Evolutionary conservation across 2,888 invertebrate genomes (phyloP).

Genomic region (Megamerina dolium): DNA sequence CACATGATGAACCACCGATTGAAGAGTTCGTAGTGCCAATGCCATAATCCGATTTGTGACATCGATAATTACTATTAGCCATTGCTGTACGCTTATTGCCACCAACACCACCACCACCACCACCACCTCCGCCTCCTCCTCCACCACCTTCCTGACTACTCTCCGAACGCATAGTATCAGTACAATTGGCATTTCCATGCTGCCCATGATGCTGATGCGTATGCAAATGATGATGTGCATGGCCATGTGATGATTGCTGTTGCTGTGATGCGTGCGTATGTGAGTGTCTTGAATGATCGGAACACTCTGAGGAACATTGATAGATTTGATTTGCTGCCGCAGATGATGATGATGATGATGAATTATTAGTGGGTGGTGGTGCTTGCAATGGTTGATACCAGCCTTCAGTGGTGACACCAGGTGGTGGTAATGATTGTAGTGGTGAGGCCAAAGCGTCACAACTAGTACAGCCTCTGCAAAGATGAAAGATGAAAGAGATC

Average conservation of each 20-base stretch:
- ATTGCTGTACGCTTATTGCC: too few relatives aligned
- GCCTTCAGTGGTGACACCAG: conserved; percentile 38
- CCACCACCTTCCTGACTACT: conserved; percentile 40
- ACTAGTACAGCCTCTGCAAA: conserved; percentile 43
- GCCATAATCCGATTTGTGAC: conserved; percentile 17
- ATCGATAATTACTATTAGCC: conserved; percentile 21
- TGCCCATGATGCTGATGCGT: conserved; percentile 23
- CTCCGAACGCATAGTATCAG: conserved; percentile 38
- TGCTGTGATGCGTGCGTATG: conserved; percentile 33
- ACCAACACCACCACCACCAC: too few relatives aligned
- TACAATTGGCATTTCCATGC: conserved; percentile 21
- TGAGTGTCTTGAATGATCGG: conserved; percentile 47
- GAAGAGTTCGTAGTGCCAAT: background rate
- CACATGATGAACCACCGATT: conserved; percentile 13
- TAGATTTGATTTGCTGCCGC: conserved; percentile 42
- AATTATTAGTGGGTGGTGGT: conserved; percentile 32
- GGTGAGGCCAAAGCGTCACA: conserved; percentile 48
- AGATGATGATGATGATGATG: too few relatives aligned
- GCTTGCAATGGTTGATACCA: conserved; percentile 46
- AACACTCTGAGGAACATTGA: conserved; percentile 50
- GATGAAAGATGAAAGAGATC: background rate
- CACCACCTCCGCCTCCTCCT: too few relatives aligned
- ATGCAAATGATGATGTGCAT: conserved; percentile 25
- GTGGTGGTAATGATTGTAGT: conserved; percentile 41
- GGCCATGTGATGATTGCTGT: conserved; percentile 23